Percentiles rank a stretch among this genome's conserved stretches.
These are phyloP conservation scores for Rhagonycha fulva DNA, from an alignment of 2,888 invertebrate genomes.

Conservation along the genomic window DNA sequence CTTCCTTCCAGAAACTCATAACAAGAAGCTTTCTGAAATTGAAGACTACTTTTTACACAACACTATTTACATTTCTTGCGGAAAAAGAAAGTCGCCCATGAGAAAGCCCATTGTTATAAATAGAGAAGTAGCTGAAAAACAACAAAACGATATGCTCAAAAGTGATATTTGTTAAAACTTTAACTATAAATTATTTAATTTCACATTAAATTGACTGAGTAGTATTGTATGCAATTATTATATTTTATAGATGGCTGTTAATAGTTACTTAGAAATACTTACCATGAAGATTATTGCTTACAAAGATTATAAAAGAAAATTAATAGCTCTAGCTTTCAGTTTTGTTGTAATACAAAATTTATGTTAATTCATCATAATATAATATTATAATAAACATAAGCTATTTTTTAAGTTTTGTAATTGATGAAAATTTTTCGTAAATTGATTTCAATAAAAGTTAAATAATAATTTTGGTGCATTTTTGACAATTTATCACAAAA, in stretches of 20 bases:
- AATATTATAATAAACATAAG: background rate
- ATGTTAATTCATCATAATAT: background rate
- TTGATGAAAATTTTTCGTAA: background rate
- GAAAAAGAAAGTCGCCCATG: background rate
- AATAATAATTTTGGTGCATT: background rate
- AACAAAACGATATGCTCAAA: background rate
- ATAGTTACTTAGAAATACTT: background rate
- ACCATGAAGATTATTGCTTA: background rate
- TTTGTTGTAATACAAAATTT: background rate
- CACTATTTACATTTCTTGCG: conserved; percentile 39
- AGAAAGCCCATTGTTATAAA: background rate
- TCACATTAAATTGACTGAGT: background rate
- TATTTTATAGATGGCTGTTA: background rate
- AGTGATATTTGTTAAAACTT: background rate
- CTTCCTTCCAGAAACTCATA: conserved; percentile 58
- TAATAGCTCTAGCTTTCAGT: background rate
- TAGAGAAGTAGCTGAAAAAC: background rate
- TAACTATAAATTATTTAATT: background rate
- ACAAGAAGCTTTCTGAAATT: conserved; percentile 57
- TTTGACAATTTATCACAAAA: too few species aligned
- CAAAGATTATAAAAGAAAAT: background rate
- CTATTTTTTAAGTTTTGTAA: background rate
- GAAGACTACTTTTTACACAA: conserved; percentile 57
- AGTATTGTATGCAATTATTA: background rate
- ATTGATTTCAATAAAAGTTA: background rate